Percentiles rank a stretch among this genome's conserved stretches.
Evolutionary conservation across 2,888 invertebrate genomes (phyloP).

Genomic region (Melinopterus prodromus): DNA sequence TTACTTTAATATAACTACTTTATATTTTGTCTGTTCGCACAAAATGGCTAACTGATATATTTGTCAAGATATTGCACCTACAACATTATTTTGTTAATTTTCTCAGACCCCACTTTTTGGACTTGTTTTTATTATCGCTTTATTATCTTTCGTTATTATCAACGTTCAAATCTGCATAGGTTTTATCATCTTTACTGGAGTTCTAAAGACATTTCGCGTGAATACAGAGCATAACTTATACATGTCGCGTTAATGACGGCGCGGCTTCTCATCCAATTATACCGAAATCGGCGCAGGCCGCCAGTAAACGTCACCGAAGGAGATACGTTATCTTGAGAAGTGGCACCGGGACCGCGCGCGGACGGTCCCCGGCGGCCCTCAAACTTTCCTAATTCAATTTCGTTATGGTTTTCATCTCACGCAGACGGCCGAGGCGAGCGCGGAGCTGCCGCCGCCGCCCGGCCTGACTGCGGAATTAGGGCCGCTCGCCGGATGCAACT

Average conservation of each 20-base stretch:
- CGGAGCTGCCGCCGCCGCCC: constrained; percentile 40
- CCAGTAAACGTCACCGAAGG: constrained; percentile 13
- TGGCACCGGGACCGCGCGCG: constrained; percentile 37
- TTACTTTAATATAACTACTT: too few species aligned
- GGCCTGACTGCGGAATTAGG: constrained; percentile 49
- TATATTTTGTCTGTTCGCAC: too few species aligned
- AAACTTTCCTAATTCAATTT: constrained; percentile 52
- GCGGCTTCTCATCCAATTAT: constrained; percentile 20
- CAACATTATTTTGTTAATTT: too few species aligned
- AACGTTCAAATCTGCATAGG: too few species aligned
- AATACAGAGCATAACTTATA: not conserved
- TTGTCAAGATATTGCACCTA: too few species aligned
- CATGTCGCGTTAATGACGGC: constrained; percentile 10
- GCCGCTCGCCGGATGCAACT: constrained; percentile 41
- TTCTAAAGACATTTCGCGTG: too few species aligned
- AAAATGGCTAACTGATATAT: too few species aligned
- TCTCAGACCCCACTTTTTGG: too few species aligned
- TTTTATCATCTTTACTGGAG: too few species aligned
- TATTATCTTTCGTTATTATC: too few species aligned
- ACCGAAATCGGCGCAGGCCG: constrained; percentile 8
- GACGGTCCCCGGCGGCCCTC: constrained; percentile 47
- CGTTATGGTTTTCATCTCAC: constrained; percentile 52
- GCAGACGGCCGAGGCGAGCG: constrained; percentile 34
- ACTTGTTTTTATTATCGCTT: too few species aligned
- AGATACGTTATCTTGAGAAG: constrained; percentile 38